Conservation (phyloP, 2,888 invertebrate genomes). For the Hermaeophaga mercurialis region DNA sequence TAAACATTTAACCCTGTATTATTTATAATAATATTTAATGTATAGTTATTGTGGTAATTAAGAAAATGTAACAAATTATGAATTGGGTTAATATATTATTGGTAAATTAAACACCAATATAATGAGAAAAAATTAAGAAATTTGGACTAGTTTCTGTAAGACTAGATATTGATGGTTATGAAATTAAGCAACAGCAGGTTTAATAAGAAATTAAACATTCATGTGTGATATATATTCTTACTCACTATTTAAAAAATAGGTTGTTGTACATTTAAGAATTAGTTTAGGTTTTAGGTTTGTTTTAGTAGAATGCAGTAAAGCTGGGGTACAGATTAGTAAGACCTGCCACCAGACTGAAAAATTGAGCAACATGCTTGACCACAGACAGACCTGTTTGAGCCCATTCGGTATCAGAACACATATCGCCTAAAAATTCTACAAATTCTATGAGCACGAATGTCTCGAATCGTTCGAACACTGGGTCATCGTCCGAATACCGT, state of each 20-base stretch:
- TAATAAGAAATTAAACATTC: no score
- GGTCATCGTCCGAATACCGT: conserved; percentile 54
- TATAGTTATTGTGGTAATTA: not conserved
- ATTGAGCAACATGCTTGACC: conserved; percentile 39
- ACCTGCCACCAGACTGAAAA: conserved; percentile 26
- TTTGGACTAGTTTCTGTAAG: no score
- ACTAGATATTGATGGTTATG: no score
- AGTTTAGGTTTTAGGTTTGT: no score
- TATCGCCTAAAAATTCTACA: conserved; percentile 54
- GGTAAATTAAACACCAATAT: no score
- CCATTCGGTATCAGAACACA: conserved; percentile 54
- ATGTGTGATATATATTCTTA: not conserved
- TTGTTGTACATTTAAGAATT: not conserved
- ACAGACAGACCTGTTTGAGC: conserved; percentile 47
- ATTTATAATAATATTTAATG: not conserved
- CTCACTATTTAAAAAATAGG: not conserved
- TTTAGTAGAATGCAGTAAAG: not conserved
- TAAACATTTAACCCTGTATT: not conserved
- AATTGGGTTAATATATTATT: no score
- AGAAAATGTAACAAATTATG: not conserved
- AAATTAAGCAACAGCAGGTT: no score
- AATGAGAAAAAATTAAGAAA: no score
- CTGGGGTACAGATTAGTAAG: conserved; percentile 1
- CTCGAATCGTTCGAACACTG: conserved; percentile 54
- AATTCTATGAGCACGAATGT: conserved; percentile 56